Percentiles rank a stretch among this genome's conserved stretches.
phyloP scores from a whole-genome alignment of 2,888 invertebrate species.

The Philaethria dido region DNA sequence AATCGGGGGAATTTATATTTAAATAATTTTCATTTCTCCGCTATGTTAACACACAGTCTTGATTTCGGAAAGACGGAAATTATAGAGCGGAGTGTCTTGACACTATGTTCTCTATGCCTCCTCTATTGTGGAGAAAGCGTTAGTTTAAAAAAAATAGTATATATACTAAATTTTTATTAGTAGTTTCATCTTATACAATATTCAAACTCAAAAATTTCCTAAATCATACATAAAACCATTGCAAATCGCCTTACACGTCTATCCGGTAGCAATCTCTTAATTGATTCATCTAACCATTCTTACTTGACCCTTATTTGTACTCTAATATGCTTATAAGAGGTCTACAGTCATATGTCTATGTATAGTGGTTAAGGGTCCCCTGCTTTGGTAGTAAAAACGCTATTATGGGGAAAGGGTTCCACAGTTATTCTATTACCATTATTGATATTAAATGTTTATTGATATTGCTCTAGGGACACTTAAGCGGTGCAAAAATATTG shows the following conservation, averaged over 20 bases:
- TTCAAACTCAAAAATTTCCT: conserved; percentile 16
- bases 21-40: too few relatives aligned
- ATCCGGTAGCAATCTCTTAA: conserved; percentile 69
- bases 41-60: too few relatives aligned
- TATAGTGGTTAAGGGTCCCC: conserved; percentile 42
- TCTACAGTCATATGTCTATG: conserved; percentile 35
- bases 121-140: too few relatives aligned
- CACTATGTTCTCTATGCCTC: too few relatives aligned
- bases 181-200: background rate
- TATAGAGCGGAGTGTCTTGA: too few relatives aligned
- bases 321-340: conserved; percentile 42
- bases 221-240: conserved; percentile 33
- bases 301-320: conserved; percentile 26
- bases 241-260: conserved; percentile 42
- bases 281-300: conserved; percentile 61
- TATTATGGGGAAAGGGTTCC: conserved; percentile 74
- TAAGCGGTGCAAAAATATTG: conserved; percentile 18
- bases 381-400: conserved; percentile 58
- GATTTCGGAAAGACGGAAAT: too few relatives aligned
- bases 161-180: too few relatives aligned
- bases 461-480: conserved; percentile 27
- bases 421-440: conserved; percentile 78
- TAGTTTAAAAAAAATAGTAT: too few relatives aligned
- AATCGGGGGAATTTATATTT: too few relatives aligned
- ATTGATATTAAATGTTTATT: conserved; percentile 64